Evolutionary conservation across 2,797 vertebrate genomes (phyloP).

Genomic region (Xenops minutus): DNA sequence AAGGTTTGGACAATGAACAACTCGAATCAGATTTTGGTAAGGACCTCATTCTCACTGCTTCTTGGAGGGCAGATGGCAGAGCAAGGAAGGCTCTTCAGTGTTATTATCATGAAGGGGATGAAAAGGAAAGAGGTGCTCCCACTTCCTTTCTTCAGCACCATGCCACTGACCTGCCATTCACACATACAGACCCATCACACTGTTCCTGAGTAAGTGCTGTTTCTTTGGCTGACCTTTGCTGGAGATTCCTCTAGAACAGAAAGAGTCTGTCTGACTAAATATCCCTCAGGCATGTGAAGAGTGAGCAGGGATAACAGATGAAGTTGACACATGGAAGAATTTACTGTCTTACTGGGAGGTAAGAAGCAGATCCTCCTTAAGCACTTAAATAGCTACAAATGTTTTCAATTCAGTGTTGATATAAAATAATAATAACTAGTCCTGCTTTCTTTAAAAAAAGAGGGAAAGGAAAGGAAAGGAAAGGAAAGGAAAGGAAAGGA

Average conservation of each 20-base stretch:
- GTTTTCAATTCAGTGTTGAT: slow-evolving; percentile 25
- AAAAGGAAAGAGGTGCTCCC: neutral
- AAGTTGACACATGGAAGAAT: slow-evolving; percentile 13
- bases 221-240: neutral
- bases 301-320: neutral
- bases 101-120: neutral
- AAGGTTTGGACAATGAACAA: neutral
- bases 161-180: neutral
- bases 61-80: neutral
- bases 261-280: neutral
- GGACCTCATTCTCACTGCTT: neutral
- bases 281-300: neutral
- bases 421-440: slow-evolving; percentile 24
- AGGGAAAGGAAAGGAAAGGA: neutral
- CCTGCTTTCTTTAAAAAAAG: neutral
- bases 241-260: neutral
- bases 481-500: neutral
- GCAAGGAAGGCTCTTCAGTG: neutral
- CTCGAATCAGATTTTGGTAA: neutral
- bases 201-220: neutral
- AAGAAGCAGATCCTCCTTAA: slow-evolving; percentile 38
- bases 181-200: neutral
- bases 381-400: slow-evolving; percentile 57
- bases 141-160: neutral
- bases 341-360: slow-evolving; percentile 8